Base-by-base conservation (phyloP, 2,797 vertebrate genomes). In the Urocyon cinereoargenteus region DNA sequence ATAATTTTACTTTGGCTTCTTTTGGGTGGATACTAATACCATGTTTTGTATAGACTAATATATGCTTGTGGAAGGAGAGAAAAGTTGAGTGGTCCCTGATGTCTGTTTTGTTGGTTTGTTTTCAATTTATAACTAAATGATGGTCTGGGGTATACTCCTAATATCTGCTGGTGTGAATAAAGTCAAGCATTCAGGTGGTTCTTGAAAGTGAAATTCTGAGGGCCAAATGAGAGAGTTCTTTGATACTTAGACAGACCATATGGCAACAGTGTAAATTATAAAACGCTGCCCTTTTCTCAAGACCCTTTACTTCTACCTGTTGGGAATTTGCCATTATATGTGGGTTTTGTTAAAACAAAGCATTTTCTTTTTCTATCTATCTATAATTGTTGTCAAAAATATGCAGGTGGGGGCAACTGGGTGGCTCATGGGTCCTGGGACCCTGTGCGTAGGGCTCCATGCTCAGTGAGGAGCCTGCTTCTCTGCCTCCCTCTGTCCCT, bases 1-100 rank as follows among this genome's bases (percentile, higher is more conserved):
- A 1, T 68, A 91, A 93, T 88, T 53, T 90, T 90, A 62, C 21
- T 93, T 94, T 62, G n/a, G 16, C 2, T 86, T 66, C 14, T 94
- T 28, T 95, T 21, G 49, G 11, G 14, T 92, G 8, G 3, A 6
- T 59, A 59, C 2, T 89, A 83, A 24, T 61, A 31, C 21, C 3
- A 0, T 59, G 53, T 19, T 84, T 86, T 86, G 28, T 15, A n/a
- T 84, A 66, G 13, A 28, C 90, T 93, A 91, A 81, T 28, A 59
- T 62, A 36, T 4, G 9, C 75, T 61, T 73, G 34, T 70, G 26
- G n/a, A 82, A 62, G 49, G 8, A 92, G 72, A 88, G 28, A 81
- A 45, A 62, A 89, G 24, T 24, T 53, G 73, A 10, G 14, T 2
- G 6, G 2, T 18, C 14, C 21, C 45, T 49, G 31, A 3, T 15